A percentile compares a stretch with the other conserved stretches of the same genome.
These are phyloP conservation scores for Chalcis sispes DNA, from an alignment of 2,888 invertebrate species.

Conservation along the genomic window DNA sequence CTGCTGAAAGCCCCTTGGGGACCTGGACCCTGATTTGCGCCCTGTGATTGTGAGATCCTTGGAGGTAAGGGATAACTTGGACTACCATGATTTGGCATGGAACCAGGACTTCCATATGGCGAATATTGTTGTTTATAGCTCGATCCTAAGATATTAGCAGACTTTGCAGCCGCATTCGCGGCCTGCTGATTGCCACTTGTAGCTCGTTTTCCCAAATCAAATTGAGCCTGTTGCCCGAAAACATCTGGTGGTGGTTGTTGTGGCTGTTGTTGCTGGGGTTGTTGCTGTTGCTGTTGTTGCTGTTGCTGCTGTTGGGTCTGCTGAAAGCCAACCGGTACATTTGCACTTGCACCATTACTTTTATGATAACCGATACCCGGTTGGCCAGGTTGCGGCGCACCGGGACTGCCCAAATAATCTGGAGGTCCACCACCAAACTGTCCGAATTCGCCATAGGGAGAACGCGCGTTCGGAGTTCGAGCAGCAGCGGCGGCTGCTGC, in stretches of 20 bases:
- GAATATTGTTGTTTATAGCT: conserved; percentile 81
- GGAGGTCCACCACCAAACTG: conserved; percentile 77
- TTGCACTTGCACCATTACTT: conserved; percentile 65
- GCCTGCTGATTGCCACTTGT: conserved; percentile 38
- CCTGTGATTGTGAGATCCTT: conserved; percentile 73
- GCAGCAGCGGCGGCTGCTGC: conserved; percentile 76
- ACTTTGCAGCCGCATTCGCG: background rate
- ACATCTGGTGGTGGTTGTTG: conserved; percentile 69
- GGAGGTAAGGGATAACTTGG: conserved; percentile 77
- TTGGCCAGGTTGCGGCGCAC: conserved; percentile 58
- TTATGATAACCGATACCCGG: conserved; percentile 72
- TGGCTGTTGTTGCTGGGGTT: conserved; percentile 60
- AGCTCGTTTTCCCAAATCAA: conserved; percentile 24
- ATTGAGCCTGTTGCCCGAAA: conserved; percentile 61
- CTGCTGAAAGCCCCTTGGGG: conserved; percentile 76
- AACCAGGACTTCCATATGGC: conserved; percentile 82
- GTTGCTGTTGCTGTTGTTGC: conserved; percentile 65
- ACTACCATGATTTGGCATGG: conserved; percentile 79
- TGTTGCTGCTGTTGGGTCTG: too few relatives aligned
- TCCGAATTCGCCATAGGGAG: conserved; percentile 80
- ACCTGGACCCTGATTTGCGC: conserved; percentile 73
- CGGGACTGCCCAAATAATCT: conserved; percentile 78
- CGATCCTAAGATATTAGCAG: conserved; percentile 30
- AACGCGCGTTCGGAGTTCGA: conserved; percentile 75
- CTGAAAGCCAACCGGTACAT: conserved; percentile 62